phyloP scores from a whole-genome alignment of 92 coral and sea anemone genomes.

The Pocillopora grandis region DNA sequence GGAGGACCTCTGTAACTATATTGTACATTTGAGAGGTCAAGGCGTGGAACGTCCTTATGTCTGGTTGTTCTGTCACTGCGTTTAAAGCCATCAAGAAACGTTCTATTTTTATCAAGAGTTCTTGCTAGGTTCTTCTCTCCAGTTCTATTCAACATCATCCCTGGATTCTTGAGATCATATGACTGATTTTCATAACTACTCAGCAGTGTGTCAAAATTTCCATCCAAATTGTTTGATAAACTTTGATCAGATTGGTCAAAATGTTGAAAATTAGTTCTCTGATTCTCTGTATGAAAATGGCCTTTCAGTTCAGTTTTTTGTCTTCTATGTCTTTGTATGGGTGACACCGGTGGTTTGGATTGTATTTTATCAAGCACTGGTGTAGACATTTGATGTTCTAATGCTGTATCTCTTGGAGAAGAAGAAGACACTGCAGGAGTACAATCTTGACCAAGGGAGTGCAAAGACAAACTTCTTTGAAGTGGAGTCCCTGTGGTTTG shows the following conservation, averaged over 20 bases:
- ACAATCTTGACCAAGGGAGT: slow-evolving; percentile 19
- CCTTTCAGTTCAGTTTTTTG: neutral
- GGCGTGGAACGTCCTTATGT: neutral
- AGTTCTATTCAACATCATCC: neutral
- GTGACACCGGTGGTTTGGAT: slow-evolving; percentile 24
- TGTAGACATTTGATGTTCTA: slow-evolving; percentile 8
- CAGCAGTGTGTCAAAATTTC: slow-evolving; percentile 21
- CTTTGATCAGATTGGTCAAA: slow-evolving; percentile 1
- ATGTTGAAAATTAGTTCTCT: neutral
- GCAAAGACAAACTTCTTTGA: slow-evolving; percentile 15
- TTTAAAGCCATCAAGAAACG: neutral
- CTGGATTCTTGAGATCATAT: neutral
- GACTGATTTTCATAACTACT: neutral
- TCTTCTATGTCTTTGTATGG: slow-evolving; percentile 16
- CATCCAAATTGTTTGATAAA: neutral
- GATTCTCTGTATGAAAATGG: neutral
- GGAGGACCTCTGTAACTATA: slow-evolving; percentile 39
- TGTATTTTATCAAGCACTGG: neutral
- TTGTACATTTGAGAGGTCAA: slow-evolving; percentile 13
- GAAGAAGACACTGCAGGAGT: slow-evolving; percentile 37
- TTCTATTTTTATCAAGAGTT: neutral
- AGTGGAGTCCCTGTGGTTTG: slow-evolving; percentile 24
- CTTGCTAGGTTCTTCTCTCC: neutral
- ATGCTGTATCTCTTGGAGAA: slow-evolving; percentile 36
- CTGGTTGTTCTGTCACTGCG: slow-evolving; percentile 9